Evolutionary conservation across 2,113 vertebrate species (phyloP), one percentile per base, ranked within the genome.

Genomic region (Etheostoma spectabile): DNA sequence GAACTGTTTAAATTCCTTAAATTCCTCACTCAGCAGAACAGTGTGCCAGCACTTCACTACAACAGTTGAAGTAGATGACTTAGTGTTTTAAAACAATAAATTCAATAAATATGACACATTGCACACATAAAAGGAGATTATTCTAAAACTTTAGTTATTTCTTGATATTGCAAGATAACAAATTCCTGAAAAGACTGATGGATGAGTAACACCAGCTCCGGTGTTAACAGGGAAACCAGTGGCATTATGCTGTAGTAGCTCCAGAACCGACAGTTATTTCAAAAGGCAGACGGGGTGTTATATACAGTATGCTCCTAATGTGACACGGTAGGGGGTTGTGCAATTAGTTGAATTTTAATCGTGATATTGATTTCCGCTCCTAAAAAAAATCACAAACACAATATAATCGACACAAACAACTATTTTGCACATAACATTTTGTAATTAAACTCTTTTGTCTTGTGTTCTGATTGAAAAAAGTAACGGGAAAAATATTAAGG

Each of bases 121-220:
- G 8, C 10, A 42, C 10, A 42, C 38, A 42, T 42, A 42, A 42
- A 42, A 11, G 38, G 38, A 42, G 38, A 8, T 42, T 42, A 8
- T 42, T 42, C 38, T 11, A 10, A 42, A 42, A 42, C 38, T 11
- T 42, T 42, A 57, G 3, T 16, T 27, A 6, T 69, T 56, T 62
- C 7, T 6, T 51, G 11, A 2, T 38, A 75, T 15, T 2, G 3
- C 27, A 45, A 56, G 35, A 49, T 63, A 16, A 22, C 1, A 45
- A 57, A 64, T 57, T 79, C 64, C 59, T 52, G 22, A 21, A 33
- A 52, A n/a, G 27, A 30, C 60, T 12, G 66, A 55, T 3, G 35
- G 24, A 65, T 22, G 22, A 72, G 53, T 38, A 66, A 49, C 1
- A 3, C 2, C 61, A 61, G 21, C 61, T 75, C 33, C 4, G 21